Evolutionary conservation across 2,113 vertebrate genomes (phyloP).

Genomic region (Chaenogobius annularis): DNA sequence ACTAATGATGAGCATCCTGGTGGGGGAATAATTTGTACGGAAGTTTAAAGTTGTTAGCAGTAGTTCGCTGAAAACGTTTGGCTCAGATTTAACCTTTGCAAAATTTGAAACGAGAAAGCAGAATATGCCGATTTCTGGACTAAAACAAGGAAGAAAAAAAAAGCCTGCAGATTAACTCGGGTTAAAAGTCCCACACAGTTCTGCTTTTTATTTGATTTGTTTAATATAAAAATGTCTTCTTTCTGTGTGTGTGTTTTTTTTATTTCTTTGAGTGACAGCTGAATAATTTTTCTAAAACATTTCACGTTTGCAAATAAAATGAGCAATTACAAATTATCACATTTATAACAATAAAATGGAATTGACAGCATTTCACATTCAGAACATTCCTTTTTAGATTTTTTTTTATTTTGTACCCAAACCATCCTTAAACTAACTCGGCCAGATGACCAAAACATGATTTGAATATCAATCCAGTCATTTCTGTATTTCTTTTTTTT

Average conservation of each 20-base stretch:
- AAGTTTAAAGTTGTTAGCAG: too few species aligned
- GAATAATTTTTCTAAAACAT: neutral
- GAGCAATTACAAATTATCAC: too few species aligned
- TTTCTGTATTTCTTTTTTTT: neutral
- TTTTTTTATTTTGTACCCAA: neutral
- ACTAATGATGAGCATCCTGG: too few species aligned
- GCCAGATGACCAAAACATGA: neutral
- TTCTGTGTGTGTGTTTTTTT: neutral
- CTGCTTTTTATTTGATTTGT: neutral
- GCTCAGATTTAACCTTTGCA: too few species aligned
- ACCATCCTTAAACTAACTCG: neutral
- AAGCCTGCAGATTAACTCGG: too few species aligned
- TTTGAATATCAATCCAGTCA: neutral
- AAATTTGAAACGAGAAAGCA: too few species aligned
- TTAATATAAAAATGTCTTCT: neutral
- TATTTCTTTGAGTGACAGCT: neutral
- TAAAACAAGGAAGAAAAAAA: too few species aligned
- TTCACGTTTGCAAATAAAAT: too few species aligned
- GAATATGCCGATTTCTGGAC: too few species aligned
- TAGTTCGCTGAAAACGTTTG: too few species aligned
- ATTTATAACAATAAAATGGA: neutral
- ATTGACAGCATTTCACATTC: neutral
- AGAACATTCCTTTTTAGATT: neutral
- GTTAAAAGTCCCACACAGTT: too few species aligned
- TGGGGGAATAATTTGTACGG: too few species aligned